A percentile compares a stretch with the other conserved stretches of the same genome.
Conservation (phyloP, 2,113 vertebrate species). For the Notarius quadriscutis region DNA sequence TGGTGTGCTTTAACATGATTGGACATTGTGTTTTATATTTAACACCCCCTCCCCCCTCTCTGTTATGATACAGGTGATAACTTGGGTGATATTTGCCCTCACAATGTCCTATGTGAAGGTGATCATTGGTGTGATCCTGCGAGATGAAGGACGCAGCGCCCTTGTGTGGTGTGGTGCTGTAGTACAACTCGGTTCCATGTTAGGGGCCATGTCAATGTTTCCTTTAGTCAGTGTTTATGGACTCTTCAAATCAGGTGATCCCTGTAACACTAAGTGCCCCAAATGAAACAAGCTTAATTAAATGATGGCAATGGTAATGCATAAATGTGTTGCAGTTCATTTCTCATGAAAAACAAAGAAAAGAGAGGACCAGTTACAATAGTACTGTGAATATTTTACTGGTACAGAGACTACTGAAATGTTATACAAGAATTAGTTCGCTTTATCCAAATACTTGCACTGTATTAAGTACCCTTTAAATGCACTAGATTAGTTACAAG, state of each 20-base stretch:
- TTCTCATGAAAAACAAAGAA: background rate
- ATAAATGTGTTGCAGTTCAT: background rate
- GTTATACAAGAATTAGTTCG: background rate
- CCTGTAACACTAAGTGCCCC: conserved; percentile 76
- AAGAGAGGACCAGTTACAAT: background rate
- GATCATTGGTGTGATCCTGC: conserved; percentile 78
- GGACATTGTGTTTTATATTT: background rate
- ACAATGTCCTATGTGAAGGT: conserved; percentile 82
- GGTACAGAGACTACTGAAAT: background rate
- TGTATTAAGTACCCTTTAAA: background rate
- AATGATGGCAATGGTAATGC: background rate
- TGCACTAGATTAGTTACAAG: background rate
- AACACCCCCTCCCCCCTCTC: background rate
- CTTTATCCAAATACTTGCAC: conserved; percentile 6
- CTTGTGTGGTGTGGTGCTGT: conserved; percentile 84
- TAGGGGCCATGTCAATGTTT: conserved; percentile 80
- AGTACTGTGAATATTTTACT: background rate
- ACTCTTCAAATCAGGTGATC: conserved; percentile 75
- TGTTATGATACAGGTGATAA: conserved; percentile 69
- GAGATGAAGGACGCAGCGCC: conserved; percentile 81
- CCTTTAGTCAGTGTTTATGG: conserved; percentile 75
- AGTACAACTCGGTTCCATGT: conserved; percentile 83
- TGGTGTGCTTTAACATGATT: background rate
- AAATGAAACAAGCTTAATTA: conserved; percentile 40
- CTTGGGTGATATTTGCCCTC: conserved; percentile 80